Evolutionary conservation across 1,140 invertebrate genomes (phyloP).

Genomic region (Drosophila sulfurigaster): DNA sequence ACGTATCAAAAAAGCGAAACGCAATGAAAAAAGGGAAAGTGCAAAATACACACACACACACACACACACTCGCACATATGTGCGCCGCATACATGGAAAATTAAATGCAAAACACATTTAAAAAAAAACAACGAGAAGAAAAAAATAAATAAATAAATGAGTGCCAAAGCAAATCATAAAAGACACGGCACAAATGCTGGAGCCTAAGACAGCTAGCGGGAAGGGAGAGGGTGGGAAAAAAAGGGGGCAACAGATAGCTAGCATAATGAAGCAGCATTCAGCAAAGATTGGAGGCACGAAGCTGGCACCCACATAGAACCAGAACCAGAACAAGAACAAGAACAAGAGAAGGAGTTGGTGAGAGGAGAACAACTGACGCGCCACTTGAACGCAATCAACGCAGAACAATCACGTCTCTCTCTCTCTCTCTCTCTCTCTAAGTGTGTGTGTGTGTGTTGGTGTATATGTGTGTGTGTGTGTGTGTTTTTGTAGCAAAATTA

Average conservation of each 20-base stretch:
- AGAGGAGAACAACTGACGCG: conserved; percentile 13
- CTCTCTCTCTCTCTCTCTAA: conserved; percentile 5
- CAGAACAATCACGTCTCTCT: conserved; percentile 57
- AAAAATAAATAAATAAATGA: conserved; percentile 58
- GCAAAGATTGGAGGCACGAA: conserved; percentile 32
- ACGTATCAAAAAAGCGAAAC: conserved; percentile 33
- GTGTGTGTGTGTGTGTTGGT: conserved; percentile 1
- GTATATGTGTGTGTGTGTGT: conserved; percentile 8
- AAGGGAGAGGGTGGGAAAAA: no score
- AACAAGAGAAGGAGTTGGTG: neutral
- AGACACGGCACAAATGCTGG: conserved; percentile 16
- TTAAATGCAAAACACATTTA: conserved; percentile 61
- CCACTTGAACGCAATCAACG: conserved; percentile 66
- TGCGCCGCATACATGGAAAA: conserved; percentile 33
- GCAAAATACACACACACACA: conserved; percentile 40
- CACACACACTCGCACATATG: conserved; percentile 4
- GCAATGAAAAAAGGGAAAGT: conserved; percentile 59
- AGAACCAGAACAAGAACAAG: neutral
- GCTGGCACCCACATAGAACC: conserved; percentile 23
- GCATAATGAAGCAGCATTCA: conserved; percentile 61
- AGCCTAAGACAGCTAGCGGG: neutral
- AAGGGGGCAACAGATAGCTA: conserved; percentile 2
- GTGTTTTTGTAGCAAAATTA: conserved; percentile 69
- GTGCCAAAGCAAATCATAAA: conserved; percentile 59
- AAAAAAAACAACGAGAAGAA: conserved; percentile 11